Evolutionary conservation across 2,113 vertebrate species (phyloP), one percentile per base, ranked within the genome.

Genomic region (Sturnira hondurensis): DNA sequence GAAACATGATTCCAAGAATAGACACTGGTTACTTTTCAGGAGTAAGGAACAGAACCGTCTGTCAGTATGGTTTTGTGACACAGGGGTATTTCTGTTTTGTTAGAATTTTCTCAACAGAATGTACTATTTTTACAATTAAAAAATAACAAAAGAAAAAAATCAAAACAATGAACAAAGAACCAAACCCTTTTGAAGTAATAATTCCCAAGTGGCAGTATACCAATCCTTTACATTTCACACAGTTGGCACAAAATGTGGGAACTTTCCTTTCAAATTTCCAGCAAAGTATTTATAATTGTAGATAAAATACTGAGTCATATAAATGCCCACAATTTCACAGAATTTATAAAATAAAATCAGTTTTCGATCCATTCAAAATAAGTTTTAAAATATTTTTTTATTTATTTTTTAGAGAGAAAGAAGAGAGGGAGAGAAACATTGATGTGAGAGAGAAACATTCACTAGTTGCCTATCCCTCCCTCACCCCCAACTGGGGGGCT

Each of bases 321-420:
- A 87, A 91, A 95, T 52, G 70, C 10, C 73, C 20, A 54, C 16
- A 82, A 24, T 45, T 84, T 77, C 28, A 56, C 0, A 93, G 36
- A 95, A 89, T 3, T 86, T 52, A 91, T 45, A 45, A 93, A 93
- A 78, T 71, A 58, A 81, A 86, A 67, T 67, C 82, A 73, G 33
- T 81, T 96, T 83, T 91, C 41, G 87, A 71, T 12, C 73, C 36
- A 87, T 56, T 71, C 52, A 91, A 91, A 89, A 95, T 58, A 41
- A 84, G 95, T 19, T 61, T 61, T 61, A 61, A 7, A 28, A 24
- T 50, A 24, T 22, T 3, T 61, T 28, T 22, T 56, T 54, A 24
- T 58, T 58, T 28, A 61, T 61, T 12, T 61, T 61, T 61, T 61
- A 61, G 58, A 61, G 24, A 58, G 56, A 26, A 58, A 24, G 24